Base-by-base conservation (phyloP, 2,797 vertebrate genomes). In the Thripadectes ignobilis region DNA sequence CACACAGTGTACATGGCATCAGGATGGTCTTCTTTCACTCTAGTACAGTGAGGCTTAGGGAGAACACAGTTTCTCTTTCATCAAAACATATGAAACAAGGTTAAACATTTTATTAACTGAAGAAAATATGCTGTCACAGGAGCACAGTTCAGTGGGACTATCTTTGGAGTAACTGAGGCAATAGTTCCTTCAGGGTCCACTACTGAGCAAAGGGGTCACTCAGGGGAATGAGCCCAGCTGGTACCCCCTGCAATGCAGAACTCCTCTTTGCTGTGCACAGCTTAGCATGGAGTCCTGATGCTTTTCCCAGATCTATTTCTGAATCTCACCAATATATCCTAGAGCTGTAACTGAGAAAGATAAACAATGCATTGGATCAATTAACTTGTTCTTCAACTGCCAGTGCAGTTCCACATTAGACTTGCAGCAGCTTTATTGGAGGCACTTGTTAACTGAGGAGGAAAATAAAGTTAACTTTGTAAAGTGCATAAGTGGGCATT, bases 401-500 rank as follows among this genome's bases (percentile, higher is more conserved):
- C 32, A 61, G 0, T 77, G 34, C 14, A 61, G 54, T 55, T 65
- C 22, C 17, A 48, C 16, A 10, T 30, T 49, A 83, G 43, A 69
- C 9, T 79, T 89, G 9, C 19, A 71, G 59, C 43, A 74, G 48
- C 27, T 80, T 92, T 86, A 57, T 38, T 54, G 26, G 26, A 65
- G 19, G 5, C 34, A 41, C 34, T 45, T 71, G 20, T 41, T 78
- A 72, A 78, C 86, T 75, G 26, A 61, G 7, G 9, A 63, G 51
- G 9, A 39, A 72, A 94, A 27, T 75, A 75, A 20, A 68, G 8
- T 26, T 24, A n/a, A n/a, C 39, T 83, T 81, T 80, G 19, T 84
- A 57, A 71, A 61, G 15, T 21, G 7, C 0, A 0, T n/a, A 48
- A 52, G 22, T 48, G 36, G 26, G 13, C 39, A 77, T 1, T 55